Conservation (phyloP, 2,888 invertebrate genomes). For the Tenthredo scrophulariae region DNA sequence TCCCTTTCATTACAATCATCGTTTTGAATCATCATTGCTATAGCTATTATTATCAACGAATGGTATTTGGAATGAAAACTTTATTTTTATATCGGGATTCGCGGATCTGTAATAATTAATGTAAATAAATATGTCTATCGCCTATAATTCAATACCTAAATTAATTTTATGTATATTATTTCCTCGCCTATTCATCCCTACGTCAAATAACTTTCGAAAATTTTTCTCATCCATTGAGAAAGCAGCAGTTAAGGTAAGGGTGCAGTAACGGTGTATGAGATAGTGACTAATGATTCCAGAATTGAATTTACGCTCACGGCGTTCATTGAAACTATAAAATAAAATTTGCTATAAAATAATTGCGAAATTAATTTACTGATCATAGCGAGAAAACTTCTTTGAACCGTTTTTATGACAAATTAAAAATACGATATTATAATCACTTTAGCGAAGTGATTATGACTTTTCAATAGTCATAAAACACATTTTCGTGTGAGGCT, state of each 20-base stretch:
- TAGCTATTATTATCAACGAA: conserved; percentile 8
- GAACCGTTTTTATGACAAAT: not conserved
- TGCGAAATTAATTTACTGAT: not conserved
- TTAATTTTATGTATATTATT: not conserved
- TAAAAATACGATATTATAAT: not conserved
- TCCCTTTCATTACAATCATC: not conserved
- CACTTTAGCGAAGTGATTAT: not conserved
- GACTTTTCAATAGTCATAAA: too few species aligned
- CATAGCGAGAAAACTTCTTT: not conserved
- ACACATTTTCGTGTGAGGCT: not conserved
- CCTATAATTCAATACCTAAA: not conserved
- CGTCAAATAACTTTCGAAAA: not conserved
- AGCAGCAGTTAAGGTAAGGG: too few species aligned
- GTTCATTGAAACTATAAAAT: not conserved
- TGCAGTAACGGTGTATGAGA: not conserved
- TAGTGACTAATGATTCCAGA: not conserved
- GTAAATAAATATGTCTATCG: conserved; percentile 7
- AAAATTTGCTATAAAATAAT: not conserved
- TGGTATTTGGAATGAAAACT: not conserved
- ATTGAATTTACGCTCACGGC: not conserved
- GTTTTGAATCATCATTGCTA: not conserved
- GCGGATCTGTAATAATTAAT: not conserved
- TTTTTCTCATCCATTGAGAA: not conserved
- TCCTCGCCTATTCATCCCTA: not conserved
- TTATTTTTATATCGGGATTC: conserved; percentile 5